Conservation (phyloP, 2,888 invertebrate genomes). For the Phania funesta region DNA sequence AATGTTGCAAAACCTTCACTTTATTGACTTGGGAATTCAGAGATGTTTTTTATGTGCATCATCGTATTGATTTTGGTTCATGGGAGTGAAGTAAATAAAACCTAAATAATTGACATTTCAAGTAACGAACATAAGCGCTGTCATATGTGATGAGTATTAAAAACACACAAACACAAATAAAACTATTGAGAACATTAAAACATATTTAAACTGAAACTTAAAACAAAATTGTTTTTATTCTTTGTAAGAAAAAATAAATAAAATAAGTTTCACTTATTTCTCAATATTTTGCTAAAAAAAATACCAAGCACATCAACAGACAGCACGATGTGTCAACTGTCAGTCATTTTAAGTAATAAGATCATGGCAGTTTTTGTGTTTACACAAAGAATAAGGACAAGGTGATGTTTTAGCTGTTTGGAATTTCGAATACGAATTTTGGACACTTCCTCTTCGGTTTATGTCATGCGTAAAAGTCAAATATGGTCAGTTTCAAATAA, state of each 20-base stretch:
- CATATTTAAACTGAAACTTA: neutral
- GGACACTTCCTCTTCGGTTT: too few relatives aligned
- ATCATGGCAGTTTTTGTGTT: neutral
- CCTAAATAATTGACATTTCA: constrained; percentile 60
- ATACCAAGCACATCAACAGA: constrained; percentile 37
- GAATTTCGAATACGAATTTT: neutral
- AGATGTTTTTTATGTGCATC: constrained; percentile 5
- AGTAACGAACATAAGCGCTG: constrained; percentile 53
- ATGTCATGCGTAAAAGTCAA: too few relatives aligned
- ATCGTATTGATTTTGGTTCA: constrained; percentile 34
- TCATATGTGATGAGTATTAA: constrained; percentile 33
- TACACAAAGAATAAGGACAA: neutral
- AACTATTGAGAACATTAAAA: neutral
- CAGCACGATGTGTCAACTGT: constrained; percentile 56
- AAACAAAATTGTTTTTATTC: neutral
- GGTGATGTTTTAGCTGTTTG: too few relatives aligned
- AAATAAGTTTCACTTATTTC: constrained; percentile 5
- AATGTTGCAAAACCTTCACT: neutral
- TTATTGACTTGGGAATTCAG: constrained; percentile 41
- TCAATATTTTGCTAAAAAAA: constrained; percentile 36
- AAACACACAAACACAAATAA: neutral
- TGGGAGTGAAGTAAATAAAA: constrained; percentile 7
- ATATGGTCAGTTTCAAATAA: too few relatives aligned
- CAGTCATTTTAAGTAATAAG: constrained; percentile 41
- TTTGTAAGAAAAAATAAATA: too few relatives aligned